A percentile compares a stretch with the other conserved stretches of the same genome.
phyloP scores from a whole-genome alignment of 1,140 invertebrate genomes.

The Calycopis cecrops region DNA sequence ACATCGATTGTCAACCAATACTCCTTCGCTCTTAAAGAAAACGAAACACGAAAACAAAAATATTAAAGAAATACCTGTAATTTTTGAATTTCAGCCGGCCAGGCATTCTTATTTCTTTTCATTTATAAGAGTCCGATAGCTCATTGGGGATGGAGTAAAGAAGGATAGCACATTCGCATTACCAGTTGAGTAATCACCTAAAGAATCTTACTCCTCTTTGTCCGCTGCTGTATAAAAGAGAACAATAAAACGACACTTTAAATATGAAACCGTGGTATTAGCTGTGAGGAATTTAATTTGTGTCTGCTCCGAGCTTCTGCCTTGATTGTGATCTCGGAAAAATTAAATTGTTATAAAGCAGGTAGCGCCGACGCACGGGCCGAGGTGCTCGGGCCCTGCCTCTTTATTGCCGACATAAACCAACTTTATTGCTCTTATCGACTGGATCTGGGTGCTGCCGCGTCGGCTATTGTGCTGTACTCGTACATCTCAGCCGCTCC shows the following conservation, averaged over 20 bases:
- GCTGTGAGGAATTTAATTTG: not conserved
- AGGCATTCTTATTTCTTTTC: no score
- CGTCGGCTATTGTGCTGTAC: not conserved
- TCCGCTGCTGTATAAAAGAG: not conserved
- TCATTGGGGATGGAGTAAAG: not conserved
- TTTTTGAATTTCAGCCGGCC: no score
- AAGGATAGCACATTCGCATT: not conserved
- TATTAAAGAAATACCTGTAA: no score
- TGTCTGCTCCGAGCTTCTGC: not conserved
- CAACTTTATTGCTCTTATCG: slow-evolving; percentile 5
- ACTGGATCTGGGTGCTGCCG: not conserved
- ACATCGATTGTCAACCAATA: no score
- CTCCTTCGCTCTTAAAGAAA: no score
- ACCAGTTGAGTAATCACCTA: not conserved
- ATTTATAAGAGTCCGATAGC: no score
- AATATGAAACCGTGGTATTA: not conserved
- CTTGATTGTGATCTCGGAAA: slow-evolving; percentile 9
- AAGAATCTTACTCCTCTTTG: not conserved
- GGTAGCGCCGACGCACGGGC: not conserved
- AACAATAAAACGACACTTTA: not conserved
- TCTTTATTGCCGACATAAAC: slow-evolving; percentile 2
- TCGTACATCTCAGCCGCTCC: not conserved
- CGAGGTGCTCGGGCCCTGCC: not conserved
- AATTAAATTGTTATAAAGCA: slow-evolving; percentile 7
- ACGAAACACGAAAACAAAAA: no score